A percentile compares a stretch with the other conserved stretches of the same genome.
Evolutionary conservation across 2,113 vertebrate genomes (phyloP).

Genomic region (Otolemur garnettii): DNA sequence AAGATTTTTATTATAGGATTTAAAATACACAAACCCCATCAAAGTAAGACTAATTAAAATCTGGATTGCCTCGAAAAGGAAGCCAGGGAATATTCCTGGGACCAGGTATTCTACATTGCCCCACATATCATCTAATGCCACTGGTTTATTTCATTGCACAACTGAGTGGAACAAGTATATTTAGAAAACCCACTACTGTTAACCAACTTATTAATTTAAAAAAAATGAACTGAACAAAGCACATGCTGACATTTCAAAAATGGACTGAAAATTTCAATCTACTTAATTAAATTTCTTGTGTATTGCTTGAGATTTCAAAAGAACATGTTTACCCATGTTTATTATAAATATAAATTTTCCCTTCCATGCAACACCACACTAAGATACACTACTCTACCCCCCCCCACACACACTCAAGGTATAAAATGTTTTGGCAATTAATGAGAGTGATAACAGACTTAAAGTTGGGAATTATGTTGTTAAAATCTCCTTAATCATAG

Average conservation of each 20-base stretch:
- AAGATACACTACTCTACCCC: slow-evolving; percentile 41
- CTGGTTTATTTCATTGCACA: background rate
- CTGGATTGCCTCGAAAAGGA: background rate
- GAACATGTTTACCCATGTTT: slow-evolving; percentile 42
- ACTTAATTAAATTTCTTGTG: slow-evolving; percentile 60
- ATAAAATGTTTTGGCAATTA: slow-evolving; percentile 84
- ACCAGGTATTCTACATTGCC: background rate
- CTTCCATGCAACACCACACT: slow-evolving; percentile 67
- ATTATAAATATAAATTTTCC: slow-evolving; percentile 62
- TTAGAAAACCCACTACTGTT: slow-evolving; percentile 64
- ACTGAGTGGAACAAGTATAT: slow-evolving; percentile 52
- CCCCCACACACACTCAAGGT: background rate
- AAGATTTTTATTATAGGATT: background rate
- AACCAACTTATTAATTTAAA: background rate
- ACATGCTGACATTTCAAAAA: slow-evolving; percentile 46
- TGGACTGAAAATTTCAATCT: slow-evolving; percentile 70
- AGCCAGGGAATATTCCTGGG: background rate
- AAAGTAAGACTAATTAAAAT: background rate
- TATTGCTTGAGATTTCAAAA: slow-evolving; percentile 77
- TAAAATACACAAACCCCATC: slow-evolving; percentile 11
- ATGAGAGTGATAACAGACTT: slow-evolving; percentile 62
- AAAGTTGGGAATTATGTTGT: slow-evolving; percentile 50
- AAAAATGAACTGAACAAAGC: slow-evolving; percentile 1
- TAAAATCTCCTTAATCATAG: slow-evolving; percentile 51
- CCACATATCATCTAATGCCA: background rate